Percentiles rank a stretch among this genome's conserved stretches.
These are phyloP conservation scores for Formica aserva DNA, from an alignment of 2,888 invertebrate species.

Conservation along the genomic window DNA sequence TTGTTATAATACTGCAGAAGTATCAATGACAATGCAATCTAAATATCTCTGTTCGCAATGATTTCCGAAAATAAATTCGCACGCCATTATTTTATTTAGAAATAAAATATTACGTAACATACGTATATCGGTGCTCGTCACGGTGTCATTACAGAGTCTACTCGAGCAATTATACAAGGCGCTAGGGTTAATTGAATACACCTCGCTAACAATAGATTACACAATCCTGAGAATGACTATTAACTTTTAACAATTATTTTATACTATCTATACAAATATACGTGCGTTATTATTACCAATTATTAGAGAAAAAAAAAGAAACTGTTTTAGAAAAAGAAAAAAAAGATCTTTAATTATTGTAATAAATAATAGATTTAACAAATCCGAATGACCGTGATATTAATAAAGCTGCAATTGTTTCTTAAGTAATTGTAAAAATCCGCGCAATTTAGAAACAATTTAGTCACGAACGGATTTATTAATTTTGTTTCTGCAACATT, in stretches of 20 bases:
- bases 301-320: neutral
- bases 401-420: neutral
- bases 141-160: neutral
- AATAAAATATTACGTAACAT: conserved; percentile 18
- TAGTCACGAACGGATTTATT: neutral
- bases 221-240: neutral
- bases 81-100: neutral
- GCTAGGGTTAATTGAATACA: conserved; percentile 9
- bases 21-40: neutral
- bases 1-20: neutral
- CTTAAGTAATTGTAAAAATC: neutral
- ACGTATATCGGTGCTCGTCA: neutral
- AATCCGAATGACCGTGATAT: neutral
- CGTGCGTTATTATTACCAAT: neutral
- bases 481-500: conserved; percentile 30
- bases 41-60: neutral
- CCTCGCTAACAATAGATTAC: neutral
- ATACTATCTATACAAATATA: neutral
- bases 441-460: neutral
- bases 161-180: conserved; percentile 30
- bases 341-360: neutral
- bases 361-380: neutral
- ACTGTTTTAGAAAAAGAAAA: neutral
- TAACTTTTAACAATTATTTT: neutral
- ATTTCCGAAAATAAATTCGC: conserved; percentile 30